Conservation (phyloP, 2,888 invertebrate genomes). For the Watsonalla cultraria region DNA sequence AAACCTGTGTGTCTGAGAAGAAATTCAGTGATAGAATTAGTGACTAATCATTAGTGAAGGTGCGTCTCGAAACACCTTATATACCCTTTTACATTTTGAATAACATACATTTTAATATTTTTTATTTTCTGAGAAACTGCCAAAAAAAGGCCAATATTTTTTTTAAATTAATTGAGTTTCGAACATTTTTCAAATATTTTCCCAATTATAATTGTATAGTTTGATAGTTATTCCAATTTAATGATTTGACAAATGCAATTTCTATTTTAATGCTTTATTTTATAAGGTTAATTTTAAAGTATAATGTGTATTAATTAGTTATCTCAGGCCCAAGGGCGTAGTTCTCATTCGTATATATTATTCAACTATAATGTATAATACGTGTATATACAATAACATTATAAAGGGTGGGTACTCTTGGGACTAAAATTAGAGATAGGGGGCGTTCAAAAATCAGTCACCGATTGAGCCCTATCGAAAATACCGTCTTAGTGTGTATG, state of each 20-base stretch:
- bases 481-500: slow-evolving; percentile 2
- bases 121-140: no score
- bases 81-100: no score
- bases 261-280: not conserved
- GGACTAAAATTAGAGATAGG: slow-evolving; percentile 57
- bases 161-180: no score
- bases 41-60: no score
- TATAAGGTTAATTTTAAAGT: not conserved
- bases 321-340: slow-evolving; percentile 35
- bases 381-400: slow-evolving; percentile 25
- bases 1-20: no score
- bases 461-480: slow-evolving; percentile 19
- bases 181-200: no score
- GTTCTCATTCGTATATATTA: slow-evolving; percentile 55
- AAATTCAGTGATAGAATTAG: no score
- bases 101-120: no score
- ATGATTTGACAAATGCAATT: not conserved
- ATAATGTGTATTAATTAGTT: slow-evolving; percentile 12
- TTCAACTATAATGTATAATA: slow-evolving; percentile 53
- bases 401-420: slow-evolving; percentile 56
- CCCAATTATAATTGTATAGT: no score
- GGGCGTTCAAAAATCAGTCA: slow-evolving; percentile 61
- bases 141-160: no score
- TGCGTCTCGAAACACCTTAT: no score
- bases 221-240: not conserved